These are phyloP conservation scores for Plectropomus leopardus DNA, from an alignment of 2,113 vertebrate genomes.

Conservation along the genomic window DNA sequence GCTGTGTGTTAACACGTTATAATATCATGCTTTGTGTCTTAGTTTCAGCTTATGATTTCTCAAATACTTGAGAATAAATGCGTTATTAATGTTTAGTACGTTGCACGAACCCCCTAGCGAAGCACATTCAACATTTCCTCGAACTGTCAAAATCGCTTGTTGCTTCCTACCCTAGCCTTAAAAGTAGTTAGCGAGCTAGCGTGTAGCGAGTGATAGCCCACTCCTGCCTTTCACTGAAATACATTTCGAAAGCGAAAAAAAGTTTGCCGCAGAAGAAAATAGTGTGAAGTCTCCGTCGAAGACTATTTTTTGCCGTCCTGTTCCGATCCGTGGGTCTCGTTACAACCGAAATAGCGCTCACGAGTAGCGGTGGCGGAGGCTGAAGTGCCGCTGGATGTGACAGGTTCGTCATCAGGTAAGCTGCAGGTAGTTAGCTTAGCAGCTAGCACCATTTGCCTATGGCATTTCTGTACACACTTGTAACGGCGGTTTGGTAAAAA, in stretches of 20 bases:
- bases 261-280: conserved; percentile 25
- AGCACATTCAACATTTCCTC: conserved; percentile 63
- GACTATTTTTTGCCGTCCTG: conserved; percentile 12
- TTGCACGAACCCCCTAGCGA: neutral
- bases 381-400: conserved; percentile 80
- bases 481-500: neutral
- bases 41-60: accelerated
- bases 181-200: conserved; percentile 83
- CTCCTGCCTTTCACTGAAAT: conserved; percentile 19
- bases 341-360: conserved; percentile 27
- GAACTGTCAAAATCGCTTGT: conserved; percentile 88
- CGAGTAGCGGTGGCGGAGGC: conserved; percentile 13
- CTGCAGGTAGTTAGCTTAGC: conserved; percentile 74
- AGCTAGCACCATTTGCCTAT: conserved; percentile 26
- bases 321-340: conserved; percentile 4
- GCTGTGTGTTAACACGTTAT: accelerated
- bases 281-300: neutral
- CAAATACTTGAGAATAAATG: accelerated
- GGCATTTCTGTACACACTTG: neutral
- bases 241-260: conserved; percentile 44
- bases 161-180: conserved; percentile 79
- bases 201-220: conserved; percentile 21
- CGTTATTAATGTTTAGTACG: neutral
- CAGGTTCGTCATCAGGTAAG: conserved; percentile 82
- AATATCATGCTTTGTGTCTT: accelerated